These are phyloP conservation scores for Falco concolor DNA, from an alignment of 2,797 vertebrate species.

Conservation along the genomic window DNA sequence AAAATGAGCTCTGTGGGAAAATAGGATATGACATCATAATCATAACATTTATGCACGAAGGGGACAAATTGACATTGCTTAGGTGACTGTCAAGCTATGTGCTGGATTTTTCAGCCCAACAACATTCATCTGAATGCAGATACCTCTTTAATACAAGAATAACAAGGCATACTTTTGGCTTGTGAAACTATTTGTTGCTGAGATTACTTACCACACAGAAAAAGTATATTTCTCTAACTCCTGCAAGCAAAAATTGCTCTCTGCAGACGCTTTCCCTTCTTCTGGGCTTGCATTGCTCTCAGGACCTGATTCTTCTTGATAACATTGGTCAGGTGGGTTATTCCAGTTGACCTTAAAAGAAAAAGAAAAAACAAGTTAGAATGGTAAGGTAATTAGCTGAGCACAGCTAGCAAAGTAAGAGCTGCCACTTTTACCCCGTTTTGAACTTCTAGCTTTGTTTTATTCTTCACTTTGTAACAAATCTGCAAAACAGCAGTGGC, in stretches of 20 bases:
- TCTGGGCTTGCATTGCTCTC: neutral
- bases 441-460: neutral
- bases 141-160: neutral
- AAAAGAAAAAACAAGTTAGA: neutral
- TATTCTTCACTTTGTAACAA: neutral
- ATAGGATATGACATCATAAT: neutral
- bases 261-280: neutral
- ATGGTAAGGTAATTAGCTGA: neutral
- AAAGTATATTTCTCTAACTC: constrained; percentile 70
- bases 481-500: neutral
- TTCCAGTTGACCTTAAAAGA: constrained; percentile 12
- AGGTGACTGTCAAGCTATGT: neutral
- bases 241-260: constrained; percentile 44
- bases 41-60: neutral
- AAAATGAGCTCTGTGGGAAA: neutral
- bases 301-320: neutral
- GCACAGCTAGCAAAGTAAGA: neutral
- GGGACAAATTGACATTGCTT: neutral
- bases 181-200: neutral
- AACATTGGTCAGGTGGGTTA: neutral
- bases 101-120: neutral
- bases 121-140: neutral
- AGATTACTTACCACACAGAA: constrained; percentile 72
- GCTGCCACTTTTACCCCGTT: neutral
- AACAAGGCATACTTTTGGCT: neutral